Evolutionary conservation across 2,888 invertebrate genomes (phyloP).

Genomic region (Xestia ashworthii): DNA sequence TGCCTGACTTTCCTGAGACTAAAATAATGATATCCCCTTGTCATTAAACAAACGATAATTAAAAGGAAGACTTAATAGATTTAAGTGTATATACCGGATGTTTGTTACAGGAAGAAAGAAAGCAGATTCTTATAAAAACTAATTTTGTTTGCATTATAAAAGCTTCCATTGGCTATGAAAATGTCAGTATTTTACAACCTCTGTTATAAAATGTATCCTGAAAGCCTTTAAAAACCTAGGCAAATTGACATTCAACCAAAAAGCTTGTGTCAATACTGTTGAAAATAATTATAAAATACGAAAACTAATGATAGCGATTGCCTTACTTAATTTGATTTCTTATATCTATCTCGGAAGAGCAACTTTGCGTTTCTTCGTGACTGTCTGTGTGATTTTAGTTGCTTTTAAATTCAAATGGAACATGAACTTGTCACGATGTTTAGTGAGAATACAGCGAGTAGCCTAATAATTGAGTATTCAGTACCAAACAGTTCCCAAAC

Average conservation of each 20-base stretch:
- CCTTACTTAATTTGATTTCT: neutral
- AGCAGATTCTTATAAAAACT: neutral
- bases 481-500: neutral
- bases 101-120: neutral
- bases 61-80: neutral
- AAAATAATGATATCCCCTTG: neutral
- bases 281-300: neutral
- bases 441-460: neutral
- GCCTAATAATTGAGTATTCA: neutral
- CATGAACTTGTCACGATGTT: neutral
- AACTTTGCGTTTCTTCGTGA: neutral
- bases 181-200: neutral
- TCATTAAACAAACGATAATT: neutral
- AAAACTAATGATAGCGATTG: neutral
- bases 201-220: neutral
- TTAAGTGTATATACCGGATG: conserved; percentile 18
- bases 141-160: conserved; percentile 8
- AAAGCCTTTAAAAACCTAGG: neutral
- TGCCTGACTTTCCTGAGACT: neutral
- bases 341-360: neutral
- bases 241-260: neutral
- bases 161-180: conserved; percentile 18
- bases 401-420: neutral
- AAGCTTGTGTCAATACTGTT: neutral
- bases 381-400: neutral